Evolutionary conservation across 2,113 vertebrate species (phyloP).

Genomic region (Cyanocitta stelleri): DNA sequence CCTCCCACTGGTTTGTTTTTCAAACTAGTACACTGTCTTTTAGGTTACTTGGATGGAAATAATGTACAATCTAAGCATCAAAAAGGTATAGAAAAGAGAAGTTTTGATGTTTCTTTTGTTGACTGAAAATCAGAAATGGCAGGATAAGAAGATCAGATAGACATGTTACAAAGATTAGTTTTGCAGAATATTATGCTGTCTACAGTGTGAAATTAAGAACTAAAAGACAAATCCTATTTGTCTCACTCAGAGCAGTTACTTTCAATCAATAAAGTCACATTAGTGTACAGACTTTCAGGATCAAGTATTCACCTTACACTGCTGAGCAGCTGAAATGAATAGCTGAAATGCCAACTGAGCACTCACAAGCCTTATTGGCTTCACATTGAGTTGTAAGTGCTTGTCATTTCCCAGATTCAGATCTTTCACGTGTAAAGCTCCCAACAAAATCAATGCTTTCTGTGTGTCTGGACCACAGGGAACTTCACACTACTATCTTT

Average conservation of each 20-base stretch:
- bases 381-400: not conserved
- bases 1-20: no score
- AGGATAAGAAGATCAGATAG: not conserved
- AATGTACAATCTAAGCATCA: not conserved
- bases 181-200: not conserved
- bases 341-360: not conserved
- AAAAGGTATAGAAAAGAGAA: not conserved
- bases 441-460: not conserved
- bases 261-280: slow-evolving; percentile 25
- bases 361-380: not conserved
- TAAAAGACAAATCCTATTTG: not conserved
- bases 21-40: not conserved
- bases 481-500: not conserved
- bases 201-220: not conserved
- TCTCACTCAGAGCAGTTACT: not conserved
- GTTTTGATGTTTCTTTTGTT: not conserved
- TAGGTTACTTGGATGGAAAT: not conserved
- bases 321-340: slow-evolving; percentile 2
- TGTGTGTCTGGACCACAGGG: not conserved
- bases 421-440: not conserved
- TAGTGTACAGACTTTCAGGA: not conserved
- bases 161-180: not conserved
- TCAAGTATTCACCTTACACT: not conserved
- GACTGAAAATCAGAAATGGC: not conserved
- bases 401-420: not conserved